Base-by-base conservation (phyloP, 2,888 invertebrate genomes). In the Yponomeuta malinellus region DNA sequence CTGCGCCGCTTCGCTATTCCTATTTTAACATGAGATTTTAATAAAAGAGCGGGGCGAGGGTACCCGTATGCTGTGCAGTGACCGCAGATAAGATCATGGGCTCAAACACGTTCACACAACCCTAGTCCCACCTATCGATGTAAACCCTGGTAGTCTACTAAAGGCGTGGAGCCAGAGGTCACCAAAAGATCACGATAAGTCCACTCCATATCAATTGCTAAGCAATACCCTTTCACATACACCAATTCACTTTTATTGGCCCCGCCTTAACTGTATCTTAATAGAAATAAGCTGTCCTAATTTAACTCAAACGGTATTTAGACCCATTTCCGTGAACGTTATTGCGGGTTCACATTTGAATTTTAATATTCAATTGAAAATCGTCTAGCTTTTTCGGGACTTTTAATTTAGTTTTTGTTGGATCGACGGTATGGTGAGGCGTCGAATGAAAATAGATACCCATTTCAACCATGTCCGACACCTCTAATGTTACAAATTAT, bases 21-120 rank as follows among this genome's bases (percentile, higher is more conserved):
- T 3, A 15, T 59, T 78, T 79, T 75, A 83, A 82, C 81, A 82
- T 81, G 77, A 80, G 78, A 82, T 79, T 86, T 87, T 86, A 89
- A 89, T 89, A 89, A 86, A 89, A 88, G 86, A 83, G 83, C 79
- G 82, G 43, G 52, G 52, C 52, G 52, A 9, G 52, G 78, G 81
- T 77, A 80, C 89, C 89, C 90, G 87, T 88, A 90, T 90, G 78
- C 81, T 75, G 79, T 78, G 77, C 79, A 81, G 78, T 80, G 78
- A 78, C 85, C 85, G 76, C 85, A 86, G 91, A 92, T 91, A 90
- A 89, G 83, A 92, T 89, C 89, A 83, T 83, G 84, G 83, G 84
- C 85, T 82, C 83, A 87, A 88, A 87, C 86, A 85, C 81, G 81
- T 59, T 59, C 15, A 59, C 52, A 12, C 52, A 59, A 59, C 52